These are phyloP conservation scores for Drepana falcataria DNA, from an alignment of 2,888 invertebrate genomes.

Conservation along the genomic window DNA sequence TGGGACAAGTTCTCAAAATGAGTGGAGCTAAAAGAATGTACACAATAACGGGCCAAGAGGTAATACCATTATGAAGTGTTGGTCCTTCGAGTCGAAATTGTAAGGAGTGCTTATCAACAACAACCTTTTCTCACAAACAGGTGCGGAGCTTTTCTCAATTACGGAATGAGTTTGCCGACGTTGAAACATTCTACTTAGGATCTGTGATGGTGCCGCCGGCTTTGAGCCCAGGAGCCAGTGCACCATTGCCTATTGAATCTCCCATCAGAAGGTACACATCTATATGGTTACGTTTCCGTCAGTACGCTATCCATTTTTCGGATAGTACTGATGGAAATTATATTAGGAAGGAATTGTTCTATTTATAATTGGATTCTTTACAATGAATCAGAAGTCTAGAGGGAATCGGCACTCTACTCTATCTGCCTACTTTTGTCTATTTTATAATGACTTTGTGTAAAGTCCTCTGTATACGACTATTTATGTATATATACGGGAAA, in stretches of 20 bases:
- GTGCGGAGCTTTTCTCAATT: conserved; percentile 96
- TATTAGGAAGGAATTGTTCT: too few relatives aligned
- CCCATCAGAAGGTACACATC: conserved; percentile 58
- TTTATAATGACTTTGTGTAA: too few relatives aligned
- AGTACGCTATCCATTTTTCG: too few relatives aligned
- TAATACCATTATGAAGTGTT: conserved; percentile 45
- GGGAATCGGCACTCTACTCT: too few relatives aligned
- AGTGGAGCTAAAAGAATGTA: conserved; percentile 94
- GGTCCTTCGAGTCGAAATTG: background rate
- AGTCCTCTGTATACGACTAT: too few relatives aligned
- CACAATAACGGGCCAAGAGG: conserved; percentile 95
- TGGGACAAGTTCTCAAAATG: conserved; percentile 95
- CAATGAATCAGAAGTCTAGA: too few relatives aligned
- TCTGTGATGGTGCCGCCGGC: conserved; percentile 62
- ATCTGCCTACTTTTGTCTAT: too few relatives aligned
- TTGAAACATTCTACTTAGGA: conserved; percentile 93
- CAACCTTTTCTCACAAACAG: conserved; percentile 53
- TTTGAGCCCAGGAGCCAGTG: conserved; percentile 60
- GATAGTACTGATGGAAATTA: too few relatives aligned
- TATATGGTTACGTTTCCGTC: too few relatives aligned
- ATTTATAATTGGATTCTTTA: too few relatives aligned
- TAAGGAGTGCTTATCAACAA: background rate
- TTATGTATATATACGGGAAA: too few relatives aligned
- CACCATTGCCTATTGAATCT: conserved; percentile 65
- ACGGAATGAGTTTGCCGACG: conserved; percentile 93